Conservation (phyloP, 2,888 invertebrate genomes). For the Plebejus anna region DNA sequence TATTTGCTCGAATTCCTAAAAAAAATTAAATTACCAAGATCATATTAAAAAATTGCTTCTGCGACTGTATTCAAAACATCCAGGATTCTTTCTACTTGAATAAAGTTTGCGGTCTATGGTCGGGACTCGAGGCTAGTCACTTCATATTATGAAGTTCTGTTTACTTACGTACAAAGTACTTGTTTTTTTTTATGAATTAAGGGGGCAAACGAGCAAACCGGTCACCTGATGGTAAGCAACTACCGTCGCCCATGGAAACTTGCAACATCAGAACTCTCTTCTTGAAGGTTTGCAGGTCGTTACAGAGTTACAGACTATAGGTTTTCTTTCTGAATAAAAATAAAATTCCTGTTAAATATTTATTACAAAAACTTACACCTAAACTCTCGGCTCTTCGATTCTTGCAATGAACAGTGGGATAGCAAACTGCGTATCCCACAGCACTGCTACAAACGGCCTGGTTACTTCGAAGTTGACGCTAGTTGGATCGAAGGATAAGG, state of each 20-base stretch:
- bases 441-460: constrained; percentile 71
- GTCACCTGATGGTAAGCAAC: no score
- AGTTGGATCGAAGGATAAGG: constrained; percentile 66
- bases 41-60: neutral
- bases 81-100: no score
- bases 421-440: constrained; percentile 67
- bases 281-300: no score
- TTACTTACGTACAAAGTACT: no score
- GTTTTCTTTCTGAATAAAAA: neutral
- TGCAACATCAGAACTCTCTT: no score
- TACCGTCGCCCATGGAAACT: no score
- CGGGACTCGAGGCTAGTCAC: no score
- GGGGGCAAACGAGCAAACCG: no score
- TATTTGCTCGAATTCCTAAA: neutral
- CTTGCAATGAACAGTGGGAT: constrained; percentile 74
- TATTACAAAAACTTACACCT: neutral
- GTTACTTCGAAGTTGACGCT: constrained; percentile 58
- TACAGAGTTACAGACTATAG: no score
- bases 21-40: neutral
- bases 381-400: constrained; percentile 63
- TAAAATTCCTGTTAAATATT: neutral
- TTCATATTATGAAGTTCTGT: no score
- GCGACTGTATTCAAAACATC: neutral
- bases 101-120: no score
- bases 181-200: no score